These are phyloP conservation scores for Diphyllodes magnificus DNA, from an alignment of 2,113 vertebrate species.

Conservation along the genomic window DNA sequence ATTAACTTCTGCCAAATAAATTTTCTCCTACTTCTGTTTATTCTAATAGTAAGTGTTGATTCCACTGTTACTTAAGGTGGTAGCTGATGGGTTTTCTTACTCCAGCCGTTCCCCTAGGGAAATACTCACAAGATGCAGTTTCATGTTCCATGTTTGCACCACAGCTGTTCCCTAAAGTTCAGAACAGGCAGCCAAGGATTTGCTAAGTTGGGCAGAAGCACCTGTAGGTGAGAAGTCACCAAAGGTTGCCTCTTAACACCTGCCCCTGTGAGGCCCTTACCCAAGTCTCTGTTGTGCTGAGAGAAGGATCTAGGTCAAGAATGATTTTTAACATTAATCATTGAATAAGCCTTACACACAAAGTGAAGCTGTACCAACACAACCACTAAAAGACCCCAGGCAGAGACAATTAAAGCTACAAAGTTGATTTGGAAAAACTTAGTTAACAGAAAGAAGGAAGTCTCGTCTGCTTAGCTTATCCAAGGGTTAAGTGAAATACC, in stretches of 20 bases:
- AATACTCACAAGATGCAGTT: neutral
- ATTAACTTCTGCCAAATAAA: neutral
- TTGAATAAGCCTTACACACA: neutral
- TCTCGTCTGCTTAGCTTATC: neutral
- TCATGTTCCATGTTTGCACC: neutral
- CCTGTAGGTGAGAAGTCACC: neutral
- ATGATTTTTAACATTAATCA: neutral
- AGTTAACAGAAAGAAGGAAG: neutral
- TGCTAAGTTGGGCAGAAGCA: neutral
- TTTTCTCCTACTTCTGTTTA: neutral
- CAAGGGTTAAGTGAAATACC: neutral
- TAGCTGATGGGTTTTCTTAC: neutral
- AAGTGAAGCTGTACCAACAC: neutral
- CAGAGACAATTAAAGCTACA: neutral
- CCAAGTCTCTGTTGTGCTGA: neutral
- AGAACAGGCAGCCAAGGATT: neutral
- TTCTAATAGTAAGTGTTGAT: neutral
- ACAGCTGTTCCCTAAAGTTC: neutral
- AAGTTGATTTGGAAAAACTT: neutral
- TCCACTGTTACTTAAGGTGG: neutral
- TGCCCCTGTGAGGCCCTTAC: accelerated
- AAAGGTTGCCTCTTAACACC: neutral
- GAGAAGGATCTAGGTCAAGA: neutral
- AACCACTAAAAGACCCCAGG: neutral
- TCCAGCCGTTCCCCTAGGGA: neutral